Evolutionary conservation across 2,113 vertebrate species (phyloP).

Genomic region (Mus musculus): DNA sequence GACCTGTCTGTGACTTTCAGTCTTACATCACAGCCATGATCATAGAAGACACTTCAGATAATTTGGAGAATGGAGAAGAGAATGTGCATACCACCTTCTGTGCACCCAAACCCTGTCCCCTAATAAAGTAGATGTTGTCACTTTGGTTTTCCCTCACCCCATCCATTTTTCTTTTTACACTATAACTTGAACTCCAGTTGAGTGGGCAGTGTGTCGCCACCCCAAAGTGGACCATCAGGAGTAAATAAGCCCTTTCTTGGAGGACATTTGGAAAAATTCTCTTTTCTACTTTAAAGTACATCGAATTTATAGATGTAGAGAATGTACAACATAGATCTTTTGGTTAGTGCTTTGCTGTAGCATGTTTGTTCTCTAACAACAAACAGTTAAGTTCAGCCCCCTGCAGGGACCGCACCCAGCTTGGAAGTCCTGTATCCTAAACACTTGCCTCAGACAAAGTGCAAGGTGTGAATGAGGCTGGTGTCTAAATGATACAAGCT

Average conservation of each 20-base stretch:
- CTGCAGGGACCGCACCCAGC: not conserved
- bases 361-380: not conserved
- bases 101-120: not conserved
- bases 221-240: not conserved
- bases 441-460: not conserved
- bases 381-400: not conserved
- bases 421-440: not conserved
- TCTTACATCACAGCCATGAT: not conserved
- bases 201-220: not conserved
- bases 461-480: not conserved
- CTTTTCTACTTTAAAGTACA: not conserved
- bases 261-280: constrained; percentile 17
- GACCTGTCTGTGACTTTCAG: not conserved
- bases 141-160: not conserved
- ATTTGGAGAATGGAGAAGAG: not conserved
- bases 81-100: not conserved
- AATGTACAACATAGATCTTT: not conserved
- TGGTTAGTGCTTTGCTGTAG: not conserved
- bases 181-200: not conserved
- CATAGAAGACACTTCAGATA: not conserved
- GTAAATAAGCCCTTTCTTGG: not conserved
- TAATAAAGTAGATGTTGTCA: not conserved
- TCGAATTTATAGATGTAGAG: not conserved
- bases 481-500: not conserved
- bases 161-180: not conserved